A percentile compares a stretch with the other conserved stretches of the same genome.
Evolutionary conservation across 2,113 vertebrate species (phyloP).

Genomic region (Pedetes capensis): DNA sequence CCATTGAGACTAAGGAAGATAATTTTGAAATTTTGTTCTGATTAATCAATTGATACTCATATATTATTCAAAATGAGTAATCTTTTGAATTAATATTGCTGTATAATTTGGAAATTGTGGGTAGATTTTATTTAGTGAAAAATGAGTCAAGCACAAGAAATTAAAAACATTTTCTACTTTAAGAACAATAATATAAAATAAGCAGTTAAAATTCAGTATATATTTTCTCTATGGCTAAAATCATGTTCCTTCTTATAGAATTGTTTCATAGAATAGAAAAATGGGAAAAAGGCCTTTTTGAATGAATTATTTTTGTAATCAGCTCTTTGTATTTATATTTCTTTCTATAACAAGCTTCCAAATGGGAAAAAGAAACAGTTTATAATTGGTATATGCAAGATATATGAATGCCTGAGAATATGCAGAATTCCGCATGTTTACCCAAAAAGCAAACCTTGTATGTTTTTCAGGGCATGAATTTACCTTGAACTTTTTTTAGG

Average conservation of each 20-base stretch:
- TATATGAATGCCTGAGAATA: background rate
- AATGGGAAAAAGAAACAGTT: background rate
- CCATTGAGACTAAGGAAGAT: background rate
- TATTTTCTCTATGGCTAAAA: slow-evolving; percentile 3
- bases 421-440: background rate
- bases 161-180: slow-evolving; percentile 8
- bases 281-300: background rate
- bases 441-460: background rate
- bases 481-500: background rate
- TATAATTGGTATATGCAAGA: background rate
- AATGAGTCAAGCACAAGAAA: background rate
- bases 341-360: background rate
- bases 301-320: background rate
- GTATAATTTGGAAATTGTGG: background rate
- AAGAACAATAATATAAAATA: background rate
- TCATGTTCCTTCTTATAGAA: background rate
- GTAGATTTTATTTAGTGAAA: background rate
- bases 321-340: background rate
- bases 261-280: background rate
- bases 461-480: background rate
- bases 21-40: background rate
- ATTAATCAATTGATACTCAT: background rate
- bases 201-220: background rate
- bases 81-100: background rate
- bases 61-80: background rate